These are phyloP conservation scores for Thymelicus lineola DNA, from an alignment of 2,888 invertebrate species.

Conservation along the genomic window DNA sequence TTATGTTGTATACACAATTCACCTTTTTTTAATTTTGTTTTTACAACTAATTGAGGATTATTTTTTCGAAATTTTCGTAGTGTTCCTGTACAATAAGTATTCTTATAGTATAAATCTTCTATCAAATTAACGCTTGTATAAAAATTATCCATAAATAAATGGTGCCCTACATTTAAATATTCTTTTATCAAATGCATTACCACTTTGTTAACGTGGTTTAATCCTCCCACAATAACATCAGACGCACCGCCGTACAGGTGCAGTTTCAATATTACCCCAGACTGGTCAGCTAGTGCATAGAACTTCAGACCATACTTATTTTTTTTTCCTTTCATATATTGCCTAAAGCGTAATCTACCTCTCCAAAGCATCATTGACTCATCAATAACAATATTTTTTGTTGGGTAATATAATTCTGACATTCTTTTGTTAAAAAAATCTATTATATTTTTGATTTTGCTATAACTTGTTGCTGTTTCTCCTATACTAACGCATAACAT, in stretches of 20 bases:
- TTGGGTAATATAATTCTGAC: not conserved
- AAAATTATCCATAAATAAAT: conserved; percentile 42
- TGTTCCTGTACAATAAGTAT: conserved; percentile 44
- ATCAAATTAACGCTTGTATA: conserved; percentile 30
- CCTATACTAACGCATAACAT: conserved; percentile 39
- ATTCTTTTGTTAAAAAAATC: conserved; percentile 26
- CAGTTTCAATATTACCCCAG: conserved; percentile 43
- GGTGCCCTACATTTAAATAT: conserved; percentile 42
- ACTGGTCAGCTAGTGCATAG: conserved; percentile 26
- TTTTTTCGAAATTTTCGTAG: conserved; percentile 40
- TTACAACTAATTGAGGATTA: conserved; percentile 38
- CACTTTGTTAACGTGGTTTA: conserved; percentile 44
- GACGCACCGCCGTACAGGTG: conserved; percentile 43
- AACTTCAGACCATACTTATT: conserved; percentile 1
- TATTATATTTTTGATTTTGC: conserved; percentile 41
- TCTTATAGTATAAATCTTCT: conserved; percentile 40
- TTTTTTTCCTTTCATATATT: conserved; percentile 2
- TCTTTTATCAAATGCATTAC: conserved; percentile 37
- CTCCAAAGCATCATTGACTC: conserved; percentile 3
- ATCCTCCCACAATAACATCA: conserved; percentile 43
- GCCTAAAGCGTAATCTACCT: not conserved
- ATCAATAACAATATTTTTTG: not conserved
- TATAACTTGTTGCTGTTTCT: conserved; percentile 33
- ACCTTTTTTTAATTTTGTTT: conserved; percentile 39
- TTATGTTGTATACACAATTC: conserved; percentile 39